Conservation (phyloP, 2,888 invertebrate species). For the Holacanthella duospinosa region DNA sequence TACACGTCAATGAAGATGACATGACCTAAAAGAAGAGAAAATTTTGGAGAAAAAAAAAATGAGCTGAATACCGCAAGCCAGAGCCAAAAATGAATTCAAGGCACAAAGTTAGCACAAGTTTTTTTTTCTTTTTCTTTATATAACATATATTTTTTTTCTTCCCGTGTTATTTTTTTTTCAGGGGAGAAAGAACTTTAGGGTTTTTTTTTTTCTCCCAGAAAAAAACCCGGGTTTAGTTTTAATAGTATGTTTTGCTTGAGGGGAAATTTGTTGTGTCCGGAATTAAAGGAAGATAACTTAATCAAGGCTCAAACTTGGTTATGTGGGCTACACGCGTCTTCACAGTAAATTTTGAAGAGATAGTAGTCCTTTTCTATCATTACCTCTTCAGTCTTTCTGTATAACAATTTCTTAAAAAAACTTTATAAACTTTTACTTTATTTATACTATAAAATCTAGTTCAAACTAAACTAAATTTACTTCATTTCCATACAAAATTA, state of each 20-base stretch:
- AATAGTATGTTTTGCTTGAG: constrained; percentile 25
- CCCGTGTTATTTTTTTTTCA: neutral
- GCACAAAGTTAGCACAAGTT: neutral
- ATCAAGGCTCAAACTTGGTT: constrained; percentile 35
- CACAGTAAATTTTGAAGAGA: no score
- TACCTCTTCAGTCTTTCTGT: no score
- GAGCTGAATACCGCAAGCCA: no score
- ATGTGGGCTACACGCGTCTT: no score
- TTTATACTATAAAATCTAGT: no score
- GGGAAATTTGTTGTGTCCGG: constrained; percentile 36
- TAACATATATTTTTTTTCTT: neutral
- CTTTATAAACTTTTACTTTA: no score
- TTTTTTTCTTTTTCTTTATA: neutral
- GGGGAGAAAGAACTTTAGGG: neutral
- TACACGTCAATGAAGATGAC: neutral
- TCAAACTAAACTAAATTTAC: no score
- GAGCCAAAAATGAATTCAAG: neutral
- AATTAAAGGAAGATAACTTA: constrained; percentile 36
- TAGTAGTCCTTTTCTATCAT: no score
- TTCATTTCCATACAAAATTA: no score
- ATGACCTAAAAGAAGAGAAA: neutral
- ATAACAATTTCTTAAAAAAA: no score
- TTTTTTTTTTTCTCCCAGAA: neutral
- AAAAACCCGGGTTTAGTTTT: constrained; percentile 12
- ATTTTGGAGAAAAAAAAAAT: neutral